phyloP scores from a whole-genome alignment of 2,888 invertebrate genomes.

The Andricus curvator region DNA sequence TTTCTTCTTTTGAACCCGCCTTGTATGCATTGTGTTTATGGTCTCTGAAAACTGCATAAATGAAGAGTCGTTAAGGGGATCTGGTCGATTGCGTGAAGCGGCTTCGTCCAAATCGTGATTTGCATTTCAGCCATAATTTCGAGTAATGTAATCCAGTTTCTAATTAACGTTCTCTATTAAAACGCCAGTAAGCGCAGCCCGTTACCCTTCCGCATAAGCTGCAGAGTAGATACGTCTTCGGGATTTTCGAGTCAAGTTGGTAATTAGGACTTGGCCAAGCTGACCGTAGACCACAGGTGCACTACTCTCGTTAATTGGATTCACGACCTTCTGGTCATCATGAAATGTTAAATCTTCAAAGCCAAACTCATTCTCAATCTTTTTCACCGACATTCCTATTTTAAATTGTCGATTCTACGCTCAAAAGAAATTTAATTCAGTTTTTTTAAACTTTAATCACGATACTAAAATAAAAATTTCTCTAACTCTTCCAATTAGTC shows the following conservation, averaged over 20 bases:
- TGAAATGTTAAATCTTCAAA: not conserved
- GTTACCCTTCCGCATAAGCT: not conserved
- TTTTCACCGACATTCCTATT: not conserved
- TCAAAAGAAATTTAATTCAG: not conserved
- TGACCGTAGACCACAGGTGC: conserved; percentile 23
- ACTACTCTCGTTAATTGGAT: conserved; percentile 32
- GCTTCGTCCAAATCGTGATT: not conserved
- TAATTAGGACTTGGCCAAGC: conserved; percentile 21
- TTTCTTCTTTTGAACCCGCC: too few species aligned
- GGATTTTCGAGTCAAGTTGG: conserved; percentile 31
- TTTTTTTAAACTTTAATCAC: not conserved
- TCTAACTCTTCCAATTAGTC: too few species aligned
- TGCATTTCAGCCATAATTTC: not conserved
- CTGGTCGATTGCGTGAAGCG: not conserved
- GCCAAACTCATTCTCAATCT: not conserved
- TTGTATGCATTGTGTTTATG: too few species aligned
- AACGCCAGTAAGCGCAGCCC: not conserved
- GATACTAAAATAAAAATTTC: too few species aligned
- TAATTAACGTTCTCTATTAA: not conserved
- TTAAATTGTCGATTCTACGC: not conserved
- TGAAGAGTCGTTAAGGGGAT: too few species aligned
- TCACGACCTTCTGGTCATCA: not conserved
- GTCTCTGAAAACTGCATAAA: too few species aligned
- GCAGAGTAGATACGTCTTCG: conserved; percentile 8
- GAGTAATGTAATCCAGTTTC: not conserved